Evolutionary conservation across 2,113 vertebrate species (phyloP).

Genomic region (Odontesthes bonariensis): DNA sequence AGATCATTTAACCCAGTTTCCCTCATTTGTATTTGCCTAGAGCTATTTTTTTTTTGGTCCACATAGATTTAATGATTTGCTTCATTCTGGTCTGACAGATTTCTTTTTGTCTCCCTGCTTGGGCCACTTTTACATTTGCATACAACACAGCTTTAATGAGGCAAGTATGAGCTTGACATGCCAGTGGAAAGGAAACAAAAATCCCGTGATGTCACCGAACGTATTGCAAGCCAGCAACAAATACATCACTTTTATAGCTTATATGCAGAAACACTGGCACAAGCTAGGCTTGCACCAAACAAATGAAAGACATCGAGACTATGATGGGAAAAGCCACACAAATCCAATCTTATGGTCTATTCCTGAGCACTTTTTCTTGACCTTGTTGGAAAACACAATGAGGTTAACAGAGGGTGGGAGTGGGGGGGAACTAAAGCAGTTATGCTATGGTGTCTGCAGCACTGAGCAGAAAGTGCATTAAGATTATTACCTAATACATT

Average conservation of each 20-base stretch:
- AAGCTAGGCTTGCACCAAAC: background rate
- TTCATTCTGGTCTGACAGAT: background rate
- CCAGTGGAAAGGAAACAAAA: constrained; percentile 15
- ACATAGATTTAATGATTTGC: background rate
- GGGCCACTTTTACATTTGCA: constrained; percentile 13
- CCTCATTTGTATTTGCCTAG: background rate
- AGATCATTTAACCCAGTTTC: background rate
- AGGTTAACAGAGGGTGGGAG: too few species aligned
- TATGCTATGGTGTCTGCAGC: too few species aligned
- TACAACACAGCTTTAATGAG: constrained; percentile 20
- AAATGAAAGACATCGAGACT: background rate
- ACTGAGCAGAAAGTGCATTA: too few species aligned
- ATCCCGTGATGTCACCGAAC: constrained; percentile 18
- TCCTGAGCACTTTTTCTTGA: background rate
- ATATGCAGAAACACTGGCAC: constrained; percentile 5
- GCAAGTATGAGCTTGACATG: constrained; percentile 41
- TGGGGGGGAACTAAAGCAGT: too few species aligned
- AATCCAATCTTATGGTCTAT: too few species aligned
- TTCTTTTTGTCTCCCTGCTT: background rate
- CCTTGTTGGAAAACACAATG: background rate
- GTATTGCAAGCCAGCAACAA: background rate
- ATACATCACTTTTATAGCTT: background rate
- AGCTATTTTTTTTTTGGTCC: background rate
- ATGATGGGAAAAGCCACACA: too few species aligned
- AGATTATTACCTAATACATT: too few species aligned